Conservation (phyloP, 2,113 vertebrate species). For the Ibidorhyncha struthersii region DNA sequence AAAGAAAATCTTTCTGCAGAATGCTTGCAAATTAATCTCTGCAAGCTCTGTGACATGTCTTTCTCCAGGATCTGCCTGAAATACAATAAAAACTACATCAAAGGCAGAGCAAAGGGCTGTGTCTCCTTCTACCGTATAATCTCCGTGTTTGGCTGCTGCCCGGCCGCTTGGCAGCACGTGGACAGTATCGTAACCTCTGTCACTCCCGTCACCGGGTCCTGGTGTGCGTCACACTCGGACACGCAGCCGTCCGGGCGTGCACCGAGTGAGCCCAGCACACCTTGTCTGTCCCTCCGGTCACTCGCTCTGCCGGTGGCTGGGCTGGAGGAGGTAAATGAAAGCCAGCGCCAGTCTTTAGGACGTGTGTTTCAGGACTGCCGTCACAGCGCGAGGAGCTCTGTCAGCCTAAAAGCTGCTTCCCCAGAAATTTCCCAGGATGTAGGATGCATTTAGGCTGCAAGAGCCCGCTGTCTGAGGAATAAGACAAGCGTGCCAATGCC, state of each 20-base stretch:
- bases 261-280: fast-evolving
- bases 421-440: not conserved
- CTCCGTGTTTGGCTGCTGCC: not conserved
- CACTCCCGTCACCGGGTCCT: not conserved
- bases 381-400: not conserved
- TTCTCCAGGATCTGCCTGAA: not conserved
- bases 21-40: not conserved
- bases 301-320: fast-evolving
- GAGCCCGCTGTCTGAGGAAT: not conserved
- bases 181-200: not conserved
- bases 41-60: not conserved
- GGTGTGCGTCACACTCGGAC: fast-evolving
- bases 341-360: not conserved
- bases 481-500: not conserved
- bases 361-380: not conserved
- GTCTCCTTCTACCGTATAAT: not conserved
- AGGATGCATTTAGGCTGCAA: not conserved
- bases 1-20: not conserved
- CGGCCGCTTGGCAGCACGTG: not conserved
- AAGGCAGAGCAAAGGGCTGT: not conserved
- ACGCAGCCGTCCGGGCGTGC: not conserved
- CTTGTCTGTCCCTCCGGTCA: not conserved
- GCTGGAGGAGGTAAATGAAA: not conserved
- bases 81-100: not conserved
- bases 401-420: not conserved